These are phyloP conservation scores for Pachycephus smyrnensis DNA, from an alignment of 2,888 invertebrate genomes.

Conservation along the genomic window DNA sequence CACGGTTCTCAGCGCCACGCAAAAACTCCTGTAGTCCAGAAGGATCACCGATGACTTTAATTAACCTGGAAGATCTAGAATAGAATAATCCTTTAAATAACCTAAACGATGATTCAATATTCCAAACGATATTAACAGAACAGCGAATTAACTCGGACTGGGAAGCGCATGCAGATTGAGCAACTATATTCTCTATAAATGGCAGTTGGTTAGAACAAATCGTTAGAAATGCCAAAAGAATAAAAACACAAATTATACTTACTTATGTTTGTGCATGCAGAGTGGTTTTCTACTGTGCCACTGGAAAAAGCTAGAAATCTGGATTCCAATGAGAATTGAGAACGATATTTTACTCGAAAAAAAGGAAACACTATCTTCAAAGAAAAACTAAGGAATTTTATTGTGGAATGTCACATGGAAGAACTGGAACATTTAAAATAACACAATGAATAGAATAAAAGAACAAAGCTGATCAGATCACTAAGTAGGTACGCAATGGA, in stretches of 20 bases:
- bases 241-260: background rate
- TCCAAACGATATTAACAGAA: background rate
- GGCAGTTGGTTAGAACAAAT: background rate
- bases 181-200: background rate
- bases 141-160: background rate
- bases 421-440: background rate
- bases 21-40: background rate
- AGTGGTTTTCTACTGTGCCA: background rate
- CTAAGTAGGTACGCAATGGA: background rate
- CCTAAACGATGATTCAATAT: background rate
- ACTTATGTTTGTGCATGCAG: background rate
- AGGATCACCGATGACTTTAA: slow-evolving; percentile 13
- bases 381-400: background rate
- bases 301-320: background rate
- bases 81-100: slow-evolving; percentile 14
- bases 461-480: background rate
- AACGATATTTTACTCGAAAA: background rate
- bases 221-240: background rate
- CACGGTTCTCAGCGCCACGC: background rate
- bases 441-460: background rate
- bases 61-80: slow-evolving; percentile 47
- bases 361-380: background rate
- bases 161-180: background rate
- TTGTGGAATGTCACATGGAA: background rate
- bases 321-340: background rate